Evolutionary conservation across 2,888 invertebrate species (phyloP), one percentile per base, ranked within the genome.

Genomic region (Ariolimax columbianus): DNA sequence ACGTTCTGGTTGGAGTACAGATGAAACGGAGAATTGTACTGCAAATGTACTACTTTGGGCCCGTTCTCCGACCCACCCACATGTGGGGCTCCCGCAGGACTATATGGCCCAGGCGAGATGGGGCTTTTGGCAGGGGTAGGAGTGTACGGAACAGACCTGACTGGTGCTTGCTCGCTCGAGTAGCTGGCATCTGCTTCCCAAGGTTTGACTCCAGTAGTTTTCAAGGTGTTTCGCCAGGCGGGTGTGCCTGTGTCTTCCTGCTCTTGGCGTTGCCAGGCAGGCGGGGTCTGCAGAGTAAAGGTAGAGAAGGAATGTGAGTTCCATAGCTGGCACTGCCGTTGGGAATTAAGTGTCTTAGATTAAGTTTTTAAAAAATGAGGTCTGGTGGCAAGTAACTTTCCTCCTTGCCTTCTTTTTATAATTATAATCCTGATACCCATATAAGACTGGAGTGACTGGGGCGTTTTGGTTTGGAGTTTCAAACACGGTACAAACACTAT

Each of bases 1-100:
- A 93, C 91, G 89, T 93, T 94, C 80, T 89, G 89, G 63, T 89
- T 89, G 33, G 93, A 93, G 90, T 94, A 94, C 87, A 94, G 89
- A 3, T 91, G 91, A 86, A 94, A 90, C 23, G 94, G 94, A 47
- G 93, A 92, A 90, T 94, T 94, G 90, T 94, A 94, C 91, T 94
- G 94, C 83, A 93, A 89, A 88, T 94, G 94, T 43, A 91, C 91
- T 83, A 93, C 90, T 66, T 90, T 89, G 33, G 93, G 89, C 36
- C 88, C 89, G 30, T 86, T 88, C n/a, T 87, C 81, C 17, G 83
- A 47, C 9, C 68, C 83, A 0, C 70, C 75, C 17, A 19, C 40
- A 17, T 30, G 66, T 87, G 80, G 77, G 80, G 86, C 86, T 40
- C 86, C 86, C 55, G 81, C 79, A 83, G 82, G 86, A 43, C 59